These are phyloP conservation scores for Panopea generosa DNA, from an alignment of 2,888 invertebrate species.

Conservation along the genomic window DNA sequence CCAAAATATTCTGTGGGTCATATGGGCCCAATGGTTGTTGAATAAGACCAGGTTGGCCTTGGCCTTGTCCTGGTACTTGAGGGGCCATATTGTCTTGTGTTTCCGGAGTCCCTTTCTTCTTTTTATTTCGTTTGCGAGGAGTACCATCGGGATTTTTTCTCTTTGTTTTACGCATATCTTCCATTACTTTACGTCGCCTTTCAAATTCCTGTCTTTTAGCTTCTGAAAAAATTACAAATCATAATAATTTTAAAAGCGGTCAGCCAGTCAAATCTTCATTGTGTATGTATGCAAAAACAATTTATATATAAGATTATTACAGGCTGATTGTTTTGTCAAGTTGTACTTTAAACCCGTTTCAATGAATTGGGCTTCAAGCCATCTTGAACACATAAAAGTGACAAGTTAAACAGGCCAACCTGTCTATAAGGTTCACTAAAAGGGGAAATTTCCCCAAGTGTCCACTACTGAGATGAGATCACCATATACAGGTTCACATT, in stretches of 20 bases:
- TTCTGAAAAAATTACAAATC: conserved; percentile 73
- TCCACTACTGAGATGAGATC: too few species aligned
- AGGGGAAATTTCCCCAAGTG: too few species aligned
- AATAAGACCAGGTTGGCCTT: conserved; percentile 17
- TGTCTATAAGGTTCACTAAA: too few species aligned
- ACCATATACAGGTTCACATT: too few species aligned
- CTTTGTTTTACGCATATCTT: conserved; percentile 73
- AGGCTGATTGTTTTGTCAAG: too few species aligned
- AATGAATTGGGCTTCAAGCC: too few species aligned
- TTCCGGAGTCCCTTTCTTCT: conserved; percentile 90
- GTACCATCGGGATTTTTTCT: conserved; percentile 61
- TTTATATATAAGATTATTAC: too few species aligned
- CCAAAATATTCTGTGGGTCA: conserved; percentile 27
- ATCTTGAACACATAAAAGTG: too few species aligned
- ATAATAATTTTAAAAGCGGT: not conserved
- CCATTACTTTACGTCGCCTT: conserved; percentile 76
- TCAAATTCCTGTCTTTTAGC: conserved; percentile 78
- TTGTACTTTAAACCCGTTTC: too few species aligned
- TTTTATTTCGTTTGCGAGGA: conserved; percentile 85
- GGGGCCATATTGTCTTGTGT: conserved; percentile 88
- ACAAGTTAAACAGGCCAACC: too few species aligned
- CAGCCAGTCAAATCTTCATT: too few species aligned
- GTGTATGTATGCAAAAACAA: too few species aligned
- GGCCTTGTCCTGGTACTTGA: conserved; percentile 8
- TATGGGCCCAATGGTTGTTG: conserved; percentile 18